phyloP scores from a whole-genome alignment of 2,113 vertebrate species.

The Hyperoodon ampullatus region DNA sequence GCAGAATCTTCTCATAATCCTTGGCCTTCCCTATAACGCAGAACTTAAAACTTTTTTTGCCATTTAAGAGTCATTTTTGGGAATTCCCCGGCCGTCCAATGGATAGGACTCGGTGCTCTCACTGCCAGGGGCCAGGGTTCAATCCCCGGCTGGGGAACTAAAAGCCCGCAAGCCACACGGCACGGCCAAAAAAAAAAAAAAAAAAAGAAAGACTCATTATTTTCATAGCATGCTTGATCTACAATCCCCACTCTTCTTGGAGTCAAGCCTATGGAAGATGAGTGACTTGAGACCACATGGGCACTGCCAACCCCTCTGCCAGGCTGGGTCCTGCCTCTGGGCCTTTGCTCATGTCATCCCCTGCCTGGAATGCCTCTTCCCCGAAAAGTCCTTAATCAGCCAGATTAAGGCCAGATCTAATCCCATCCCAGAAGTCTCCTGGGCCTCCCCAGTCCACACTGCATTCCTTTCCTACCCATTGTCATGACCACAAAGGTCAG shows the following conservation, averaged over 20 bases:
- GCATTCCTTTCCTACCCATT: neutral
- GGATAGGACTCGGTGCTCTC: no score
- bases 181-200: no score
- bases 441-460: neutral
- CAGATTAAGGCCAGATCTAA: neutral
- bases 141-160: no score
- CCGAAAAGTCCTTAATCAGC: neutral
- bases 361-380: neutral
- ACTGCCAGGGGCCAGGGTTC: no score
- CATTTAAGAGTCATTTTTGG: neutral
- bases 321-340: neutral
- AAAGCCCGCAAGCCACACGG: rapidly evolving
- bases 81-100: no score
- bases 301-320: neutral
- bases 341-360: neutral
- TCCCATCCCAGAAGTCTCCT: neutral
- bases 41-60: neutral
- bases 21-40: neutral
- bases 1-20: neutral
- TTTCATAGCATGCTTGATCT: neutral
- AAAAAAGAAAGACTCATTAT: neutral
- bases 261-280: neutral
- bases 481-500: neutral
- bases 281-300: neutral
- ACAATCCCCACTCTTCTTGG: neutral